Conservation (phyloP, 2,888 invertebrate genomes). For the Platypus cylindrus region DNA sequence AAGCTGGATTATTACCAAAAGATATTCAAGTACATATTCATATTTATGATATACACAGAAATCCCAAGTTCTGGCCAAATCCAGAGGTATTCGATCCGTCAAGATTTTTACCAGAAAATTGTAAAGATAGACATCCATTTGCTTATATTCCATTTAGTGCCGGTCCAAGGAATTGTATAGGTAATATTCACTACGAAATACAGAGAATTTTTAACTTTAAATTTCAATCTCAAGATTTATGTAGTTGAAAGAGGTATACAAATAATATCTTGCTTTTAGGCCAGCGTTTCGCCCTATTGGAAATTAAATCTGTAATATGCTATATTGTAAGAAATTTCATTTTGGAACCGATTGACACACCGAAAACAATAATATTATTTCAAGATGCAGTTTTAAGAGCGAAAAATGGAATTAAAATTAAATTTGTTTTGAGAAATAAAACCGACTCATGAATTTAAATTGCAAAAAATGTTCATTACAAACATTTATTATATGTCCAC, state of each 20-base stretch:
- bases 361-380: constrained; percentile 34
- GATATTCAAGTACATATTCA: constrained; percentile 41
- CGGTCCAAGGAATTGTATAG: constrained; percentile 56
- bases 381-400: constrained; percentile 40
- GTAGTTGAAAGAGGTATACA: no score
- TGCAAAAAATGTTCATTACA: no score
- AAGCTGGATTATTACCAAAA: constrained; percentile 35
- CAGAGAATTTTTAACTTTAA: no score
- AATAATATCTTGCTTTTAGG: no score
- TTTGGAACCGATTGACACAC: constrained; percentile 38
- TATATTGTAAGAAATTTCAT: constrained; percentile 41
- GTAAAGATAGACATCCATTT: constrained; percentile 44
- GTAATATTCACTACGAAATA: no score
- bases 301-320: constrained; percentile 47
- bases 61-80: constrained; percentile 49
- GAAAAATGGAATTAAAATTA: constrained; percentile 33
- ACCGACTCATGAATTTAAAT: no score
- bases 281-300: constrained; percentile 53
- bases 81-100: constrained; percentile 58
- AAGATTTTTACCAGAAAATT: constrained; percentile 50
- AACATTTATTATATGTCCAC: no score
- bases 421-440: constrained; percentile 14
- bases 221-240: no score
- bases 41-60: constrained; percentile 52
- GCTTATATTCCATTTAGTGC: constrained; percentile 56